Conservation (phyloP, 2,797 vertebrate species). For the Hephaestus fuliginosus region DNA sequence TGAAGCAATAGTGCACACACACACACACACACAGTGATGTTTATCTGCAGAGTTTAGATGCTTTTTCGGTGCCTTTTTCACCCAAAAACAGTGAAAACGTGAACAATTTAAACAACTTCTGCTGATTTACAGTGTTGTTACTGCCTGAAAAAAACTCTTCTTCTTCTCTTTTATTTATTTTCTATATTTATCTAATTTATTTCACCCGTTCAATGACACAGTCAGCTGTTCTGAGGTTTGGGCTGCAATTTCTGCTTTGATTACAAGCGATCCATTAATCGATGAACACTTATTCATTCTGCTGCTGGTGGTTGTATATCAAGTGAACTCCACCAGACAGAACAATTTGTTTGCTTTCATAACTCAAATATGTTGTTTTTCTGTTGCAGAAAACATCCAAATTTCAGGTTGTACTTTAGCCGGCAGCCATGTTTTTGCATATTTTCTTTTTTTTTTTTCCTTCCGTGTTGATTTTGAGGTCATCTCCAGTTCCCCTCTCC, state of each 20-base stretch:
- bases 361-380: neutral
- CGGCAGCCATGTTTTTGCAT: conserved; percentile 13
- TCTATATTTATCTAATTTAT: neutral
- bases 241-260: conserved; percentile 14
- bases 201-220: neutral
- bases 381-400: neutral
- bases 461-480: conserved; percentile 41
- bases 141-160: neutral
- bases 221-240: neutral
- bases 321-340: neutral
- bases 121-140: neutral
- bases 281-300: neutral
- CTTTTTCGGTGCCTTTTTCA: neutral
- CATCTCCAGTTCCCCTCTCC: conserved; percentile 1
- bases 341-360: neutral
- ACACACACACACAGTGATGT: neutral
- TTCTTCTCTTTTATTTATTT: too few relatives aligned
- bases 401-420: neutral
- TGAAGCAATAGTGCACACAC: too few relatives aligned
- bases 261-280: conserved; percentile 29
- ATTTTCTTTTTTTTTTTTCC: neutral
- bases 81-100: neutral
- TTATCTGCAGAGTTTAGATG: fast-evolving
- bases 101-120: neutral
- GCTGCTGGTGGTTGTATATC: conserved; percentile 1